A percentile compares a stretch with the other conserved stretches of the same genome.
phyloP scores from a whole-genome alignment of 2,797 vertebrate species.

The Rhinophrynus dorsalis region DNA sequence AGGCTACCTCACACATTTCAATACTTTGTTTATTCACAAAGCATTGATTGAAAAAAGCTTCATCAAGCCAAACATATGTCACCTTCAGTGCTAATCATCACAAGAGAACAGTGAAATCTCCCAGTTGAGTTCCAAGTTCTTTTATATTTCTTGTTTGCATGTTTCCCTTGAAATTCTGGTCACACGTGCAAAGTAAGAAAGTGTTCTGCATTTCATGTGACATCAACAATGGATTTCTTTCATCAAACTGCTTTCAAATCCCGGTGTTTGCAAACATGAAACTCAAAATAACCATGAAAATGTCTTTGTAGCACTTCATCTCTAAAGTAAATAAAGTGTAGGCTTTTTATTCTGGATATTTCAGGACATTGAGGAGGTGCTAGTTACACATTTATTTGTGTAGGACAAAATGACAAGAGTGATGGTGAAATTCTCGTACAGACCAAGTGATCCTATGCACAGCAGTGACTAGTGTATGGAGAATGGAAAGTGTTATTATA shows the following conservation, averaged over 20 bases:
- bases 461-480: too few relatives aligned
- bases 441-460: too few relatives aligned
- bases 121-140: not conserved
- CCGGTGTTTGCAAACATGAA: slow-evolving; percentile 30
- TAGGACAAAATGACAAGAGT: too few relatives aligned
- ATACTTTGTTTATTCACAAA: too few relatives aligned
- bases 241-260: slow-evolving; percentile 15
- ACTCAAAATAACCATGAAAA: slow-evolving; percentile 14
- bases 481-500: too few relatives aligned
- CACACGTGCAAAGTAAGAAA: slow-evolving; percentile 16
- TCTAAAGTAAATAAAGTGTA: slow-evolving; percentile 30
- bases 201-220: slow-evolving; percentile 2
- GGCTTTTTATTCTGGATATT: too few relatives aligned
- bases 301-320: slow-evolving; percentile 24
- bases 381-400: not conserved
- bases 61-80: not conserved
- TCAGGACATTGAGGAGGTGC: too few relatives aligned
- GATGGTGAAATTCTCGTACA: too few relatives aligned
- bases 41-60: too few relatives aligned
- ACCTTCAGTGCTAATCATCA: slow-evolving; percentile 1
- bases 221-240: slow-evolving; percentile 23
- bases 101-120: not conserved
- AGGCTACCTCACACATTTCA: too few relatives aligned
- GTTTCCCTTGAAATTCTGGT: slow-evolving; percentile 25
- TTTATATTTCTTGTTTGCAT: not conserved